Conservation (phyloP, 2,888 invertebrate genomes). For the Seira musarum region DNA sequence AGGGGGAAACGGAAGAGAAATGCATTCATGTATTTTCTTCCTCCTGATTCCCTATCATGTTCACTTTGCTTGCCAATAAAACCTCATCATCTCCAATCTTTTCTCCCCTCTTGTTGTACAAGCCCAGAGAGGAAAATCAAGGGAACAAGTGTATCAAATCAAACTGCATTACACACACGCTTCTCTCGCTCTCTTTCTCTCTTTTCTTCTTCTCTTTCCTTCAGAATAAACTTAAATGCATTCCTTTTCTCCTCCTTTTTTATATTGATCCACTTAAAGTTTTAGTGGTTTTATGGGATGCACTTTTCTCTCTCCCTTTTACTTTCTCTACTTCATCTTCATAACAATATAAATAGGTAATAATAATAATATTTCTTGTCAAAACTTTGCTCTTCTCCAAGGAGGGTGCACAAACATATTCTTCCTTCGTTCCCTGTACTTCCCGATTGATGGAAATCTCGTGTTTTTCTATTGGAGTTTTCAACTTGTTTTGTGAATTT, state of each 20-base stretch:
- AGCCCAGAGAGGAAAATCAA: constrained; percentile 46
- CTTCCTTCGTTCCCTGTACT: constrained; percentile 4
- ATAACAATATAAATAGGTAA: constrained; percentile 23
- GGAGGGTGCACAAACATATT: constrained; percentile 45
- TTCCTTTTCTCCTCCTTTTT: constrained; percentile 20
- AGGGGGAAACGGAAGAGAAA: constrained; percentile 14
- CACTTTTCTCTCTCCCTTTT: constrained; percentile 30
- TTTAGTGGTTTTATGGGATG: constrained; percentile 39
- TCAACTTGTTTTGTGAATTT: neutral
- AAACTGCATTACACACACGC: constrained; percentile 51
- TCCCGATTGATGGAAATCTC: constrained; percentile 48
- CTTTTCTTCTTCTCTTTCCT: neutral
- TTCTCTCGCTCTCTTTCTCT: constrained; percentile 28
- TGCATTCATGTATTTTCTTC: constrained; percentile 11
- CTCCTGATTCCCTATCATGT: constrained; percentile 46
- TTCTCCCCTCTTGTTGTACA: constrained; percentile 26
- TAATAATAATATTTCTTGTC: constrained; percentile 38
- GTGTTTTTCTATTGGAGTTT: constrained; percentile 23
- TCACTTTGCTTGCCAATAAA: constrained; percentile 59
- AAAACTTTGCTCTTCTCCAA: constrained; percentile 30
- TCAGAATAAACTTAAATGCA: constrained; percentile 29
- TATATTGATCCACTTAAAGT: constrained; percentile 59
- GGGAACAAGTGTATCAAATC: constrained; percentile 58
- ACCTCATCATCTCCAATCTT: constrained; percentile 45
- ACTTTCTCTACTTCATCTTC: constrained; percentile 34